These are phyloP conservation scores for Polydrusus cervinus DNA, from an alignment of 2,888 invertebrate species.

Conservation along the genomic window DNA sequence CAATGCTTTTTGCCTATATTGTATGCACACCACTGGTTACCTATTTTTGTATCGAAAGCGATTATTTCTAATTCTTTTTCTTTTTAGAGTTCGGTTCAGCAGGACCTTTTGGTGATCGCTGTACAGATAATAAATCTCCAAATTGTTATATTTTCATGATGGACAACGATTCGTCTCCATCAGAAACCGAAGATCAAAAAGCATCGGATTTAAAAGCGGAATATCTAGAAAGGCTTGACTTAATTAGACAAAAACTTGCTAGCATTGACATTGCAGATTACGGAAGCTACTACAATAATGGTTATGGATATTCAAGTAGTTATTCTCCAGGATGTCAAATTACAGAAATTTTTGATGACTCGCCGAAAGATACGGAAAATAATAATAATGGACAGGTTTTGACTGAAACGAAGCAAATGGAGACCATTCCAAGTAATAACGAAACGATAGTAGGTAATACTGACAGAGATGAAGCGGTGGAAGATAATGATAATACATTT, in stretches of 20 bases:
- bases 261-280: constrained; percentile 41
- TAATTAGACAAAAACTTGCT: constrained; percentile 42
- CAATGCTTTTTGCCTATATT: too few relatives aligned
- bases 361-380: neutral
- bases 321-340: constrained; percentile 27
- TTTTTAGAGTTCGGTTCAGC: constrained; percentile 37
- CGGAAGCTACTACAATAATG: constrained; percentile 35
- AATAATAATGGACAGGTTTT: too few relatives aligned
- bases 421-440: neutral
- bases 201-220: constrained; percentile 31
- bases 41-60: too few relatives aligned
- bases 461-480: neutral
- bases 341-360: constrained; percentile 34
- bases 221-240: constrained; percentile 40
- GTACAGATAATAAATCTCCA: neutral
- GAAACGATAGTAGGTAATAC: neutral
- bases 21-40: too few relatives aligned
- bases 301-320: constrained; percentile 14
- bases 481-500: neutral
- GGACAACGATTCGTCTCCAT: constrained; percentile 19
- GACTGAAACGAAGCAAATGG: neutral
- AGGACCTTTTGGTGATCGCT: constrained; percentile 40
- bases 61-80: neutral
- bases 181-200: constrained; percentile 37
- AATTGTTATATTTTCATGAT: constrained; percentile 13